phyloP scores from a whole-genome alignment of 2,888 invertebrate species.

The Epirrita christyi region DNA sequence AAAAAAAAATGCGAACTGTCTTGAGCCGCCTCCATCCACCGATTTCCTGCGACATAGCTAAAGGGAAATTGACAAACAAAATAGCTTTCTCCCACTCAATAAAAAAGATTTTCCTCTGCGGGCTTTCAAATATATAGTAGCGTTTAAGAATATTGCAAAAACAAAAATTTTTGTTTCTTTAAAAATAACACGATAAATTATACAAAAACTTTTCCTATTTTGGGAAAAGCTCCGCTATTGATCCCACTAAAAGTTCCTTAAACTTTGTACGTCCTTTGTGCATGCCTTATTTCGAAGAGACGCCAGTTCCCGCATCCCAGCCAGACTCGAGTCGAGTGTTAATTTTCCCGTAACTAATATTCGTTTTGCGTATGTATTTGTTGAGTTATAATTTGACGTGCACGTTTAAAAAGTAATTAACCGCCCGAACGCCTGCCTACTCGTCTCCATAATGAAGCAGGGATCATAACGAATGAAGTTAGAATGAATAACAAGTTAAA shows the following conservation, averaged over 20 bases:
- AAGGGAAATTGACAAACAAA: no score
- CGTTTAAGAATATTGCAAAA: not conserved
- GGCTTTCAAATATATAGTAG: not conserved
- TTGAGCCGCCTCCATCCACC: no score
- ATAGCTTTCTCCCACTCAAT: no score
- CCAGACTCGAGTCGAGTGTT: slow-evolving; percentile 20
- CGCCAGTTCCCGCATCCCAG: slow-evolving; percentile 9
- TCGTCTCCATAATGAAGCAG: slow-evolving; percentile 51
- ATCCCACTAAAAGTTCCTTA: slow-evolving; percentile 36
- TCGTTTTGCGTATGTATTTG: slow-evolving; percentile 29
- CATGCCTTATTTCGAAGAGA: slow-evolving; percentile 28
- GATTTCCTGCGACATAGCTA: no score
- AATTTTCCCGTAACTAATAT: slow-evolving; percentile 21
- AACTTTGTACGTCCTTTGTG: slow-evolving; percentile 35
- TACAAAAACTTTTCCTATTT: slow-evolving; percentile 27
- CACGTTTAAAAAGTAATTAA: slow-evolving; percentile 48
- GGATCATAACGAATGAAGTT: slow-evolving; percentile 58
- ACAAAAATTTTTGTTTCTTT: slow-evolving; percentile 2
- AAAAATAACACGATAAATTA: slow-evolving; percentile 13
- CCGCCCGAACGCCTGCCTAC: slow-evolving; percentile 47
- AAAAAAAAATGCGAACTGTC: no score
- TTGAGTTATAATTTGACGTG: slow-evolving; percentile 38
- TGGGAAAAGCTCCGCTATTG: slow-evolving; percentile 33
- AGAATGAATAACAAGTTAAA: slow-evolving; percentile 59
- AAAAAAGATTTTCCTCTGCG: not conserved